Conservation (phyloP, 1,140 invertebrate species). For the Diachasmimorpha longicaudata region DNA sequence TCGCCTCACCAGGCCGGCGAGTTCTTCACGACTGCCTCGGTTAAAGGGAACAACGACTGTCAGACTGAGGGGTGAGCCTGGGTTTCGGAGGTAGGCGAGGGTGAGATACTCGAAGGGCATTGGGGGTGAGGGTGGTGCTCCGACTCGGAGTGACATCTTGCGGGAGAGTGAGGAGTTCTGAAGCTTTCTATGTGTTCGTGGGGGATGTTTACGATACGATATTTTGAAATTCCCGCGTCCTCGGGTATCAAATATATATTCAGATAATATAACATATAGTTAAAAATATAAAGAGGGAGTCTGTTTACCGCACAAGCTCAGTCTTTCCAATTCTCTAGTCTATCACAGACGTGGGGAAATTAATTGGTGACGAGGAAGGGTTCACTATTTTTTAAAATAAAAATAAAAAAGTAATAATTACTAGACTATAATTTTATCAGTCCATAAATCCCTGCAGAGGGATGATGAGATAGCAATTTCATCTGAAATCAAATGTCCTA, state of each 20-base stretch:
- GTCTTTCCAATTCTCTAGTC: no score
- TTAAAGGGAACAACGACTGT: constrained; percentile 31
- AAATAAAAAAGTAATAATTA: no score
- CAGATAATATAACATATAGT: no score
- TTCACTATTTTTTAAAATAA: no score
- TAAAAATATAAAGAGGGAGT: no score
- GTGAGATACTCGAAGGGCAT: constrained; percentile 7
- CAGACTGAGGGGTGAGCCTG: constrained; percentile 43
- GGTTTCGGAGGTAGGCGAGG: constrained; percentile 33
- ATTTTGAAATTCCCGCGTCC: neutral
- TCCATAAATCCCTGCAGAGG: no score
- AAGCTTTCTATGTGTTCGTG: neutral
- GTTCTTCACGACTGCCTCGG: constrained; percentile 54
- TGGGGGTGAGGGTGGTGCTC: neutral
- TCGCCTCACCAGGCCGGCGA: constrained; percentile 51
- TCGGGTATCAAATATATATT: neutral
- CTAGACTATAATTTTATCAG: no score
- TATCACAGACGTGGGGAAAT: no score
- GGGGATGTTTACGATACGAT: neutral
- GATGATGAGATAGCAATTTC: no score
- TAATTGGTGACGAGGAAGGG: no score
- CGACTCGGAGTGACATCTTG: constrained; percentile 3
- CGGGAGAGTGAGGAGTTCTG: neutral
- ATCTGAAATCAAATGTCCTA: no score
- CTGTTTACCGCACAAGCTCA: no score